Base-by-base conservation (phyloP, 2,888 invertebrate genomes). In the Epiblema foenella region DNA sequence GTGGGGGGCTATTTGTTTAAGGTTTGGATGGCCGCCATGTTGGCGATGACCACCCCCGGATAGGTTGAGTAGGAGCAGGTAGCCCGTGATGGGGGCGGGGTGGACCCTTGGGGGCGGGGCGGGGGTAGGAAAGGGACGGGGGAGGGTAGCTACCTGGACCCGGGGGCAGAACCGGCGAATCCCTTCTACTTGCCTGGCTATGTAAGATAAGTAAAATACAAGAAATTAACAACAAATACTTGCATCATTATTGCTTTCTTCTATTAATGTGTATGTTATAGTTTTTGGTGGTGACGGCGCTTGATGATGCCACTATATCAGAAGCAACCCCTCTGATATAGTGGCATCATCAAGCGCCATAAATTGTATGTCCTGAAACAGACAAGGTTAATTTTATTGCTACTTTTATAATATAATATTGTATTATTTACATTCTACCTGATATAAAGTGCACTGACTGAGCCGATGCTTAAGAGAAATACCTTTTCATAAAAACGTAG, bases 361-460 rank as follows among this genome's bases (percentile, higher is more conserved):
- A 46, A 46, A 12, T 7, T 46, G 46, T 46, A 11, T 46, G 46
- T 46, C 46, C 46, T 46, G 46, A 46, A 46, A 46, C n/a, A n/a
- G 46, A 12, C 46, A n/a, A n/a, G 15, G 9, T 46, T 46, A 1
- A 15, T 15, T 46, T 5, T 0, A 15, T 46, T 1, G 46, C 42
- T 46, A 46, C 46, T 46, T 46, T 37, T 37, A 37, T 9, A 37
- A 46, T 46, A 46, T 46, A 46, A 46, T 46, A 46, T 46, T 46
- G 46, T 46, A 46, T 46, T 46, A 46, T n/a, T 46, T 46, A 46
- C 46, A 46, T 46, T 46, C 42, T 42, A 46, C n/a, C 15, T n/a
- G n/a, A 46, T 46, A 0, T 46, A 46, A 46, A 46, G 46, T 46
- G 46, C 15, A 46, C 46, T 46, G 46, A 46, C n/a, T 15, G 15